These are phyloP conservation scores for Dicentrarchus labrax DNA, from an alignment of 2,113 vertebrate genomes.

Conservation along the genomic window DNA sequence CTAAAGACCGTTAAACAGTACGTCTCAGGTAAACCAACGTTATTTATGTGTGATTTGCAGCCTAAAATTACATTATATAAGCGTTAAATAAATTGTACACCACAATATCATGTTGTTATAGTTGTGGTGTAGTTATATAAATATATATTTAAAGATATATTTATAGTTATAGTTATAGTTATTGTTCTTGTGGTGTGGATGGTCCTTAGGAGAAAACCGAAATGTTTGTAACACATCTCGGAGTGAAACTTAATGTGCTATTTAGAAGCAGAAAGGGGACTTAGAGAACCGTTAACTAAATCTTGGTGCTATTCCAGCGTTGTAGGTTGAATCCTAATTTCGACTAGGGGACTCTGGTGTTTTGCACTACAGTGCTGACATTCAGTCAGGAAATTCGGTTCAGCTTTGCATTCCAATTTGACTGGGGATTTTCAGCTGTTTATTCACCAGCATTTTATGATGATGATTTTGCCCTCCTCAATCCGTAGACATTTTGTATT, in stretches of 20 bases:
- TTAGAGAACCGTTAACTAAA: slow-evolving; percentile 45
- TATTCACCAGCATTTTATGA: slow-evolving; percentile 43
- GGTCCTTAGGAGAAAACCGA: no score
- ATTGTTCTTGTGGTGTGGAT: no score
- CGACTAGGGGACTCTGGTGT: slow-evolving; percentile 42
- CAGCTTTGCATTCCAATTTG: slow-evolving; percentile 68
- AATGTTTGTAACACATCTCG: slow-evolving; percentile 14
- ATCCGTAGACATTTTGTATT: slow-evolving; percentile 25
- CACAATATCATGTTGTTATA: no score
- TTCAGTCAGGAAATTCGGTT: slow-evolving; percentile 37
- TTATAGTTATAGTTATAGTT: no score
- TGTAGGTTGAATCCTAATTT: slow-evolving; percentile 69
- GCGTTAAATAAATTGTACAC: no score
- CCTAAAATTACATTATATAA: no score
- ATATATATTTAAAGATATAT: no score
- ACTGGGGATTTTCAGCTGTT: slow-evolving; percentile 61
- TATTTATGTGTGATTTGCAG: no score
- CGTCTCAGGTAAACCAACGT: no score
- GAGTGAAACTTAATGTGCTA: slow-evolving; percentile 56
- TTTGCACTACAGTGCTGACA: slow-evolving; percentile 36
- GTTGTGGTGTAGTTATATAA: no score
- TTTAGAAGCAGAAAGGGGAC: slow-evolving; percentile 61
- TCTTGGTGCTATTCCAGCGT: slow-evolving; percentile 48
- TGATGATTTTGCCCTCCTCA: slow-evolving; percentile 46
- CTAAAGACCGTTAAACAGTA: no score